Base-by-base conservation (phyloP, 2,888 invertebrate species). In the Incurvaria masculella region DNA sequence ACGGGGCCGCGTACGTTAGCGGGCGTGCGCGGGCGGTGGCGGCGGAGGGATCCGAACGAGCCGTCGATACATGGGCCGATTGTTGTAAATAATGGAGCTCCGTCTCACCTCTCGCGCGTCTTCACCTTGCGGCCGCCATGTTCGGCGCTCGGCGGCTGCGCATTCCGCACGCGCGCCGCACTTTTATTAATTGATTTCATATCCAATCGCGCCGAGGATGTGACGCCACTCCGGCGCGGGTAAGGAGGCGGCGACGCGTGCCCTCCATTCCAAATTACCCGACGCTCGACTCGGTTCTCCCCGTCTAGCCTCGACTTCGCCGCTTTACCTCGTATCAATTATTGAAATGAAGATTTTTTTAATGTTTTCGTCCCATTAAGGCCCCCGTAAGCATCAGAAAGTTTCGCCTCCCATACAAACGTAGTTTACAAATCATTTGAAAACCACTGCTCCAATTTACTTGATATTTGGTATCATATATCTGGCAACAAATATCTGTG, bases 131-230 rank as follows among this genome's bases (percentile, higher is more conserved):
- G 33, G 11, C 8, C 11, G 33, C 33, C 14, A 33, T 33, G 14
- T 33, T 14, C 11, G 33, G 33, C 33, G 14, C 33, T 4, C 11
- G 23, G 23, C 23, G 10, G 23, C 23, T 23, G 23, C 23, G 23
- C 23, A 23, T 23, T 23, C 65, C 66, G 68, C 61, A 63, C 64
- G 61, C 61, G 67, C 73, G 67, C 73, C 66, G 65, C 68, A 67
- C 68, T 75, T 75, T 76, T 75, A 76, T 75, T 76, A 75, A 76
- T 75, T n/a, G 33, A 33, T 72, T 67, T 63, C 59, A 63, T 69
- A 63, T 60, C 74, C 73, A 75, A 74, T 73, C 70, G 64, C 61
- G 68, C 61, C 53, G 66, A 75, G 76, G 76, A 78, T 76, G 72
- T 78, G 76, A 78, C 73, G 75, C 68, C 73, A 72, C 67, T 64